A percentile compares a stretch with the other conserved stretches of the same genome.
phyloP scores from a whole-genome alignment of 2,888 invertebrate genomes.

The Tridacna gigas region DNA sequence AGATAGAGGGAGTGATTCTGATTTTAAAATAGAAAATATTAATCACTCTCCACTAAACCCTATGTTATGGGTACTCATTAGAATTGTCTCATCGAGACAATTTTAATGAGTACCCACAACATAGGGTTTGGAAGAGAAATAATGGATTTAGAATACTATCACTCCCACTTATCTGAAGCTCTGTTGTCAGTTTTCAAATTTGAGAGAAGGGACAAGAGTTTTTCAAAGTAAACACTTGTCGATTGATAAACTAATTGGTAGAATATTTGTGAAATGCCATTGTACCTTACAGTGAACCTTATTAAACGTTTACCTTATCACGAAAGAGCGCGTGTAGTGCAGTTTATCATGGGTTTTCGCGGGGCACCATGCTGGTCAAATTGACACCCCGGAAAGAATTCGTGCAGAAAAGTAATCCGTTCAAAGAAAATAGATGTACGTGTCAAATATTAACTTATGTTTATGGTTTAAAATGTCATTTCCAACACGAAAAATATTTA shows the following conservation, averaged over 20 bases:
- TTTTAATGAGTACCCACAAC: too few relatives aligned
- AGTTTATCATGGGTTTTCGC: conserved; percentile 19
- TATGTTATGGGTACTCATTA: too few relatives aligned
- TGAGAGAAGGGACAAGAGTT: neutral
- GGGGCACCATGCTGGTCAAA: conserved; percentile 25
- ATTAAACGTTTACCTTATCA: conserved; percentile 11
- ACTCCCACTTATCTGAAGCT: too few relatives aligned
- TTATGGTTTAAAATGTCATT: neutral
- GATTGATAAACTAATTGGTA: neutral
- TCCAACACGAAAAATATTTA: conserved; percentile 9
- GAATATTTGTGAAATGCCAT: conserved; percentile 14
- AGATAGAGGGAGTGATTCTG: too few relatives aligned
- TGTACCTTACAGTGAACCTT: neutral
- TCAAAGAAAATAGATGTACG: conserved; percentile 19
- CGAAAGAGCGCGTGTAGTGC: neutral
- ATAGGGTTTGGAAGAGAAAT: too few relatives aligned
- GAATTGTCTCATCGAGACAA: too few relatives aligned
- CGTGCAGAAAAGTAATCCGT: conserved; percentile 45
- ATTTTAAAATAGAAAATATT: too few relatives aligned
- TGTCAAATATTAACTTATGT: conserved; percentile 24
- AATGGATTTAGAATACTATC: too few relatives aligned
- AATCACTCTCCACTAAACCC: too few relatives aligned
- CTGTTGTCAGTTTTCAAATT: neutral
- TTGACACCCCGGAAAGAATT: conserved; percentile 32
- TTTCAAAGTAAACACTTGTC: neutral